Conservation (phyloP, 2,797 vertebrate genomes). For the Halcyon chelicuti region DNA sequence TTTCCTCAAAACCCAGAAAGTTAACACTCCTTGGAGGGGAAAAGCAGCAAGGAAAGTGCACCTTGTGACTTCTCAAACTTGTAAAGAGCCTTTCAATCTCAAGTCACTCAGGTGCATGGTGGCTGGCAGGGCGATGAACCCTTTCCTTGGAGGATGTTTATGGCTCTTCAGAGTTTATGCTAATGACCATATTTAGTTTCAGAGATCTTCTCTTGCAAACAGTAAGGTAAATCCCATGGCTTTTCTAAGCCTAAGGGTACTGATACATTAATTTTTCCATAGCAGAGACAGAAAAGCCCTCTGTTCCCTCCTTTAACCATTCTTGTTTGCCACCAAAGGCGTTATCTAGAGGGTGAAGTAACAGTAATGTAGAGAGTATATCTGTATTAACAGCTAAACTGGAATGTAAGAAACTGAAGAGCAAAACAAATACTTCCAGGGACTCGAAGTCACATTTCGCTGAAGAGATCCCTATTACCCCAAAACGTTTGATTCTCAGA, state of each 20-base stretch:
- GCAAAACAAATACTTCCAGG: not conserved
- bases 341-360: not conserved
- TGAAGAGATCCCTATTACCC: not conserved
- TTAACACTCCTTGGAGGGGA: slow-evolving; percentile 16
- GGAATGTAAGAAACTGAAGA: not conserved
- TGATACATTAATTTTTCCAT: not conserved
- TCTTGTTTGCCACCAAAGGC: not conserved
- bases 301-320: not conserved
- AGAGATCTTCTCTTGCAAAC: not conserved
- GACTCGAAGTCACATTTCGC: slow-evolving; percentile 31
- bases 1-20: slow-evolving; percentile 38
- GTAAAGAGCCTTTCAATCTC: not conserved
- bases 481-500: slow-evolving; percentile 13
- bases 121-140: not conserved
- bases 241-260: not conserved
- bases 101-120: slow-evolving; percentile 8
- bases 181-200: not conserved
- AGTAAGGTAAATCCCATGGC: not conserved
- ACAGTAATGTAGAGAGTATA: not conserved
- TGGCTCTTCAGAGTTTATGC: slow-evolving; percentile 14
- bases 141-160: slow-evolving; percentile 21
- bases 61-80: slow-evolving; percentile 37
- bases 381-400: not conserved
- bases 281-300: not conserved
- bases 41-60: slow-evolving; percentile 65